phyloP scores from a whole-genome alignment of 2,113 vertebrate genomes.

The Rallus limicola region DNA sequence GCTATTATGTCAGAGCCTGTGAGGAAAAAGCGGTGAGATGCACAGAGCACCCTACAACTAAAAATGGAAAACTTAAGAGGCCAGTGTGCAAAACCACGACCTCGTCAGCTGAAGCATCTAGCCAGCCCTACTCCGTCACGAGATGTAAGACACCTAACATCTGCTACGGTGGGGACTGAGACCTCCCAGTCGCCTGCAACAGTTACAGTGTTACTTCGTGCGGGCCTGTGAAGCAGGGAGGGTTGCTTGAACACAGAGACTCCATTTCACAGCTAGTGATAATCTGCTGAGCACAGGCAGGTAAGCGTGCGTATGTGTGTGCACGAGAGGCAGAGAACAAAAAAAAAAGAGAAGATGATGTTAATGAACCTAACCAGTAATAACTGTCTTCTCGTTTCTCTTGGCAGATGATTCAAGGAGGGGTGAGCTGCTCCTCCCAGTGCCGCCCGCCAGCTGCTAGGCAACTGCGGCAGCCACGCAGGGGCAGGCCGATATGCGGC shows the following conservation, averaged over 20 bases:
- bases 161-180: fast-evolving
- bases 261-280: neutral
- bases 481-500: neutral
- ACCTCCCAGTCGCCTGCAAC: fast-evolving
- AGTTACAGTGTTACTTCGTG: fast-evolving
- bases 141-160: fast-evolving
- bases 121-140: neutral
- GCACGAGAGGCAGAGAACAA: neutral
- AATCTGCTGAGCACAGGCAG: neutral
- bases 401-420: neutral
- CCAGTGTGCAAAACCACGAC: neutral
- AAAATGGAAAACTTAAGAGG: neutral
- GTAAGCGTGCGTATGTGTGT: neutral
- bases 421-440: neutral
- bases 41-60: fast-evolving
- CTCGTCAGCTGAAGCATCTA: neutral
- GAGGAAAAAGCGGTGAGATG: neutral
- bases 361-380: neutral
- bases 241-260: neutral
- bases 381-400: neutral
- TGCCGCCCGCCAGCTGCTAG: conserved; percentile 10
- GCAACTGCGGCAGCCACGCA: neutral
- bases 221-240: fast-evolving
- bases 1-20: neutral
- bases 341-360: neutral